Evolutionary conservation across 2,797 vertebrate genomes (phyloP).

Genomic region (Etheostoma nigrum): DNA sequence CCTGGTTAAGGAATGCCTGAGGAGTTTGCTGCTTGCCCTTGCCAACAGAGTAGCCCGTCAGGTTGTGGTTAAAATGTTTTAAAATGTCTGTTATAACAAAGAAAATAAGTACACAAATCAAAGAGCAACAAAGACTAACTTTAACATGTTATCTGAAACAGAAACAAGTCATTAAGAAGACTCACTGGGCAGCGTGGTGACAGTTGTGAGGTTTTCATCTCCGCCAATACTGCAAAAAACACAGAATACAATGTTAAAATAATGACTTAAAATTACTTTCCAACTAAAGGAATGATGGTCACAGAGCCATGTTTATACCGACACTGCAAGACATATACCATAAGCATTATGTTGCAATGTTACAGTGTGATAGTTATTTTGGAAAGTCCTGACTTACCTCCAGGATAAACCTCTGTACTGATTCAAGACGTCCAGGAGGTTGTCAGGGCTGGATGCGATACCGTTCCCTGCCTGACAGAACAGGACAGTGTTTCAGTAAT

Average conservation of each 20-base stretch:
- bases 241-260: neutral
- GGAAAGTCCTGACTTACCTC: conserved; percentile 80
- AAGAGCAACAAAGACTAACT: neutral
- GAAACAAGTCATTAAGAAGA: conserved; percentile 27
- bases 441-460: conserved; percentile 76
- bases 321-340: neutral
- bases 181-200: conserved; percentile 95
- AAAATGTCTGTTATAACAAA: conserved; percentile 87
- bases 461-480: conserved; percentile 90
- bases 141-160: neutral
- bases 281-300: neutral
- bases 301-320: neutral
- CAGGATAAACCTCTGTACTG: conserved; percentile 93
- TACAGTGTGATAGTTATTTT: neutral
- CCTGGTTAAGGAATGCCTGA: conserved; percentile 90
- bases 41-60: conserved; percentile 87
- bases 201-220: conserved; percentile 82
- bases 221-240: conserved; percentile 87
- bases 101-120: neutral
- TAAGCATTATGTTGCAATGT: neutral
- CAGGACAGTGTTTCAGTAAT: conserved; percentile 8
- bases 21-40: conserved; percentile 69
- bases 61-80: conserved; percentile 82
- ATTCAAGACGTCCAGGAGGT: conserved; percentile 81
- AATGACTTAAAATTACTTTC: neutral